phyloP scores from a whole-genome alignment of 2,797 vertebrate genomes.

The Hylomyscus alleni region DNA sequence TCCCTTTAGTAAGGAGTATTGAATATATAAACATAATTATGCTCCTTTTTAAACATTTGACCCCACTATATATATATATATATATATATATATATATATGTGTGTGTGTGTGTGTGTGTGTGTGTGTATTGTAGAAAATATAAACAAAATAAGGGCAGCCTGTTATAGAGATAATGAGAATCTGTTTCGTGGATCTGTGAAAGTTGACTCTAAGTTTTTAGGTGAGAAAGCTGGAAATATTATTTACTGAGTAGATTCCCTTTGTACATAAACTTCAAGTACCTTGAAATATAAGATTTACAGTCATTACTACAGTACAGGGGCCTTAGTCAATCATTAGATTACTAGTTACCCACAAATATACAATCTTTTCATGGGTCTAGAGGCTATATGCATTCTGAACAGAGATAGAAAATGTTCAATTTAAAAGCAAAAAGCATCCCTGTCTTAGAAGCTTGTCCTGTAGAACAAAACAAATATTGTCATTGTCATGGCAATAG shows the following conservation, averaged over 20 bases:
- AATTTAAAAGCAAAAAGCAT: too few relatives aligned
- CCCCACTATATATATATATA: neutral
- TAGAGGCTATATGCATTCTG: neutral
- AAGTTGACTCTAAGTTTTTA: neutral
- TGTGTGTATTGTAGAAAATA: neutral
- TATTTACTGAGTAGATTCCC: neutral
- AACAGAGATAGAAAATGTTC: neutral
- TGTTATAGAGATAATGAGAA: neutral
- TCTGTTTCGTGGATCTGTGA: neutral
- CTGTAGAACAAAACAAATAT: neutral
- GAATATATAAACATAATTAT: slow-evolving; percentile 12
- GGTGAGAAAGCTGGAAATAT: neutral
- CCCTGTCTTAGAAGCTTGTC: too few relatives aligned
- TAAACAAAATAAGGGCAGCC: neutral
- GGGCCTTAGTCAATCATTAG: neutral
- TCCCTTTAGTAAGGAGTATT: neutral
- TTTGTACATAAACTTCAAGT: neutral
- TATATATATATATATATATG: neutral
- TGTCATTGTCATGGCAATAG: neutral
- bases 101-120: neutral
- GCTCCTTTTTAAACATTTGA: neutral
- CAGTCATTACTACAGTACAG: rapidly evolving
- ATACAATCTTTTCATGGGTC: too few relatives aligned
- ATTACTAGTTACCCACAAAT: neutral
- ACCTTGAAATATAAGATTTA: neutral